Evolutionary conservation across 2,888 invertebrate species (phyloP), one percentile per base, ranked within the genome.

Genomic region (Mythimna pallens): DNA sequence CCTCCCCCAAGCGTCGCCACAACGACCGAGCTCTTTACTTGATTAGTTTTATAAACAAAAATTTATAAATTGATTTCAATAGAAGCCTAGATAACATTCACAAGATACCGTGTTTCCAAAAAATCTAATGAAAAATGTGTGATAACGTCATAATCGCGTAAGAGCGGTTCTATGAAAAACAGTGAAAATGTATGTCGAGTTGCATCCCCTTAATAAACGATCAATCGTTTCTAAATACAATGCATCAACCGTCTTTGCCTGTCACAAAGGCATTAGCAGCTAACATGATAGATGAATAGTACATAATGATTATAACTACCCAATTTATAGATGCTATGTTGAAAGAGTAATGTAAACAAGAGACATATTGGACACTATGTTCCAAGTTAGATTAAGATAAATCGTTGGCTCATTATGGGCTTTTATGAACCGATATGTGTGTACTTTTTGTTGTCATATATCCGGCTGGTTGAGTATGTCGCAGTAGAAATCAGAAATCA

Each of bases 201-300:
- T 30, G 30, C 30, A 30, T 30, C 30, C 30, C 47, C 20, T 47
- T 20, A 7, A 55, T 77, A 72, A 70, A 64, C 68, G 71, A 70
- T 70, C 25, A 67, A 10, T 65, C 40, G 55, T 70, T 64, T 36
- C 50, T 71, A 43, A 74, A 81, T 78, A 87, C 80, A 81, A 85
- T 78, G 43, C 65, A 66, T 54, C 76, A 82, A 10, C 47, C 22
- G 20, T 66, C 83, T 79, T 79, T 76, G 36, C 34, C 76, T 75
- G 71, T 81, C 76, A 69, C 63, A 76, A 76, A 65, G 17, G 3
- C 74, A 78, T 83, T 83, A 77, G 65, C 36, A 5, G 43, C 10
- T 74, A 47, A 67, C 65, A 84, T 86, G 86, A 81, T 84, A 70
- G 79, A 84, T 86, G 84, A 61, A 58, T 67, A 34, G 30, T 20